Percentiles rank a stretch among this genome's conserved stretches.
Conservation (phyloP, 2,113 vertebrate species). For the Phodopus roborovskii region DNA sequence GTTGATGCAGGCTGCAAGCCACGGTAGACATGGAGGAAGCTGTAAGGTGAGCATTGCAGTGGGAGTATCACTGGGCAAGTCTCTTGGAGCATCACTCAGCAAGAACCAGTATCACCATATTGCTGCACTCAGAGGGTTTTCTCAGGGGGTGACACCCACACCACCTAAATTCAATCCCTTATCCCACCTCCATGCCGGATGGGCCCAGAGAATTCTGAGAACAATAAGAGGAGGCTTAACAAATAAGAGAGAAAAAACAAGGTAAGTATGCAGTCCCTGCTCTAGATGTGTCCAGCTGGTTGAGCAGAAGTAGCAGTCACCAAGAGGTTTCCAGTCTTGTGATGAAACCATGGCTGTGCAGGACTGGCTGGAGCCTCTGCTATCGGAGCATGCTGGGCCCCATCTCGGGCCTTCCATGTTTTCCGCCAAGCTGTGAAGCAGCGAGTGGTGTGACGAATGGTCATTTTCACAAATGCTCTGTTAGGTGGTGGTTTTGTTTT, state of each 20-base stretch:
- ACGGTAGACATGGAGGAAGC: background rate
- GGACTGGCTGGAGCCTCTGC: background rate
- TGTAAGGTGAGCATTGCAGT: background rate
- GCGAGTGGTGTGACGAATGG: background rate
- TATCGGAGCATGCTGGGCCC: background rate
- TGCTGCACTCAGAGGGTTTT: background rate
- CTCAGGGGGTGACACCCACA: background rate
- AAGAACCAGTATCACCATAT: background rate
- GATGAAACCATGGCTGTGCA: background rate
- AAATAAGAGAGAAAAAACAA: background rate
- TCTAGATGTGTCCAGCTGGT: background rate
- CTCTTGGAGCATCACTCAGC: background rate
- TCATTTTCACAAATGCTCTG: background rate
- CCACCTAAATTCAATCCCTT: background rate
- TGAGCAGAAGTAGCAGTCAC: background rate
- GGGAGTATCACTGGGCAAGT: background rate
- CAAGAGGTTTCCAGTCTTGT: background rate
- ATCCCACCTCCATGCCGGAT: background rate
- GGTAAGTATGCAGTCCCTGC: background rate
- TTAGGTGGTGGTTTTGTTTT: background rate
- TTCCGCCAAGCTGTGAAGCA: background rate
- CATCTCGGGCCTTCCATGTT: background rate
- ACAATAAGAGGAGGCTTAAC: background rate
- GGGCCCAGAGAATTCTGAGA: background rate
- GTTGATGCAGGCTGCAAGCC: background rate